These are phyloP conservation scores for Anomalospiza imberbis DNA, from an alignment of 2,797 vertebrate species.

Conservation along the genomic window DNA sequence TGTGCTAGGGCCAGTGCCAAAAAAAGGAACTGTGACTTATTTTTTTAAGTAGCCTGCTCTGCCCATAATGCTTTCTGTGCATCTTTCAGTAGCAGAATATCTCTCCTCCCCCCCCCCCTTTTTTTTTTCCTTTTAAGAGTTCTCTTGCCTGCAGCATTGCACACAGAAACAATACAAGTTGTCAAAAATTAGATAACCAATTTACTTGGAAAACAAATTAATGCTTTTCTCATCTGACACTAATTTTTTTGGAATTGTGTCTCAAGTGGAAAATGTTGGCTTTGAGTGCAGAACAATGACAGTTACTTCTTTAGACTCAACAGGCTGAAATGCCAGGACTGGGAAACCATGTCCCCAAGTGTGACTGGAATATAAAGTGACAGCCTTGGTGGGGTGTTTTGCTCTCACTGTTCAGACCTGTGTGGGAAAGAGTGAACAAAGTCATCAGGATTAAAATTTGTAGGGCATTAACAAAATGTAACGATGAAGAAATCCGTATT, in stretches of 20 bases:
- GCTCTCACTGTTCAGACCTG: neutral
- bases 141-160: constrained; percentile 22
- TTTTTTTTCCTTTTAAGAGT: neutral
- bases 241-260: constrained; percentile 69
- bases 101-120: neutral
- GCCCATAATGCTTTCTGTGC: neutral
- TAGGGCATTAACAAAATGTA: constrained; percentile 6
- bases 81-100: neutral
- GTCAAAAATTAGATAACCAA: constrained; percentile 64
- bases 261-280: constrained; percentile 64
- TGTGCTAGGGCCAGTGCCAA: constrained; percentile 20
- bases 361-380: constrained; percentile 66
- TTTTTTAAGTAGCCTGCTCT: constrained; percentile 43
- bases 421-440: constrained; percentile 13
- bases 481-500: neutral
- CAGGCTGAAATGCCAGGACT: constrained; percentile 61
- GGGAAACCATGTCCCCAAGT: constrained; percentile 23
- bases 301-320: constrained; percentile 60
- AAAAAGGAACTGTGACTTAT: neutral
- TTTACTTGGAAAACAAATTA: constrained; percentile 68
- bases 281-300: constrained; percentile 43
- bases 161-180: constrained; percentile 31
- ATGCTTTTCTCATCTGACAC: constrained; percentile 46
- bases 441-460: constrained; percentile 7
- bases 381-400: neutral